Base-by-base conservation (phyloP, 2,888 invertebrate species). In the Scrobipalpa atriplicella region DNA sequence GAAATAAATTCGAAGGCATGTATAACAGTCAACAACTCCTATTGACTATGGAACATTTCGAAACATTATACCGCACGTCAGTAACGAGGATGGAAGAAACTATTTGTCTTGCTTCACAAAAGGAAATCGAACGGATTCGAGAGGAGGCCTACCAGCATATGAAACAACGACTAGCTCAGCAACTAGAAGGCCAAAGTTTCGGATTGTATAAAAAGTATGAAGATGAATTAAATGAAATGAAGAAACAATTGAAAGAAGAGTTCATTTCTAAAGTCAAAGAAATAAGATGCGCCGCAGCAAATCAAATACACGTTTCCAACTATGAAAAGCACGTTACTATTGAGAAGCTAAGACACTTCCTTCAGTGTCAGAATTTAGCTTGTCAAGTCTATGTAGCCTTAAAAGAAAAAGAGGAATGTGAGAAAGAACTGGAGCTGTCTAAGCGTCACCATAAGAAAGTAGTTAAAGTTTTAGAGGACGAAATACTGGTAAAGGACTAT, bases 371-470 rank as follows among this genome's bases (percentile, higher is more conserved):
- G 73, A 91, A 87, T 65, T 74, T 91, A 16, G 92, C 92, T 8
- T 91, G 92, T 76, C 85, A 88, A 78, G 79, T 89, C 9, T 92
- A 92, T 71, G 86, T 91, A 0, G 87, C 90, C n/a, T 67, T 90
- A 16, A 91, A 89, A 75, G 92, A 92, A 75, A 79, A 82, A 68
- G 86, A 88, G 67, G 85, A 81, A 69, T 85, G 83, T 64, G 66
- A 77, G 54, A 84, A 84, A 74, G 80, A 86, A 75, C 76, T 82
- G 1, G 76, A 84, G 18, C 68, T 73, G 8, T 73, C 78, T 1
- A 74, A 83, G 75, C 70, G 80, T 56, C 71, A 80, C 78, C 86
- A 86, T 70, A 68, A 84, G 70, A 86, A 85, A 78, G 75, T 83
- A 82, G 67, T 85, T 6, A 84, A 80, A 70, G 39, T 52, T 8